Conservation (phyloP, 2,113 vertebrate genomes). For the Entelurus aequoreus region DNA sequence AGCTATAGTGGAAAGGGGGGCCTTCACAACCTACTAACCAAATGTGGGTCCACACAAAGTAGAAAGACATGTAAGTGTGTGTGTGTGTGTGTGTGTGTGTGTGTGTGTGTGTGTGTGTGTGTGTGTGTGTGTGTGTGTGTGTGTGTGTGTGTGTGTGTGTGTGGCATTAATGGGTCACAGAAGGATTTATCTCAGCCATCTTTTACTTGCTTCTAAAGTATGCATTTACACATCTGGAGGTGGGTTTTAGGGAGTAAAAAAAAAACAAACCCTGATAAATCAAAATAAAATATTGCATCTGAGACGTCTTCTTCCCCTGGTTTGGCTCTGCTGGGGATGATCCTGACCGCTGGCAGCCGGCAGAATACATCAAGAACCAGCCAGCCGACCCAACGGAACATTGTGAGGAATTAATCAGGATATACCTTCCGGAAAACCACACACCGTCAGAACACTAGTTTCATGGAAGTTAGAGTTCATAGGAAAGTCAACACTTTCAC, state of each 20-base stretch:
- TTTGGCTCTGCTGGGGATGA: slow-evolving; percentile 31
- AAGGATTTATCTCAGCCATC: not conserved
- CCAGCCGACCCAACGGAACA: slow-evolving; percentile 15
- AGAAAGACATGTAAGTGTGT: too few relatives aligned
- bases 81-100: too few relatives aligned
- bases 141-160: too few relatives aligned
- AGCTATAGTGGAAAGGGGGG: too few relatives aligned
- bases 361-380: slow-evolving; percentile 12
- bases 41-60: too few relatives aligned
- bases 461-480: not conserved
- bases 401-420: slow-evolving; percentile 32
- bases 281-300: not conserved
- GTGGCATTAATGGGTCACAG: not conserved
- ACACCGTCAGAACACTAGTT: not conserved
- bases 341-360: slow-evolving; percentile 30
- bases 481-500: not conserved
- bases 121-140: too few relatives aligned
- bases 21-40: too few relatives aligned
- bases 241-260: not conserved
- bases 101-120: too few relatives aligned
- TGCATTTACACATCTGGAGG: slow-evolving; percentile 12
- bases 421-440: slow-evolving; percentile 20
- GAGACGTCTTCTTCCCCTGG: slow-evolving; percentile 33
- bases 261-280: not conserved
- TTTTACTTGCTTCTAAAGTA: slow-evolving; percentile 9